Evolutionary conservation across 2,888 invertebrate species (phyloP), one percentile per base, ranked within the genome.

Genomic region (Teinopalpus imperialis): DNA sequence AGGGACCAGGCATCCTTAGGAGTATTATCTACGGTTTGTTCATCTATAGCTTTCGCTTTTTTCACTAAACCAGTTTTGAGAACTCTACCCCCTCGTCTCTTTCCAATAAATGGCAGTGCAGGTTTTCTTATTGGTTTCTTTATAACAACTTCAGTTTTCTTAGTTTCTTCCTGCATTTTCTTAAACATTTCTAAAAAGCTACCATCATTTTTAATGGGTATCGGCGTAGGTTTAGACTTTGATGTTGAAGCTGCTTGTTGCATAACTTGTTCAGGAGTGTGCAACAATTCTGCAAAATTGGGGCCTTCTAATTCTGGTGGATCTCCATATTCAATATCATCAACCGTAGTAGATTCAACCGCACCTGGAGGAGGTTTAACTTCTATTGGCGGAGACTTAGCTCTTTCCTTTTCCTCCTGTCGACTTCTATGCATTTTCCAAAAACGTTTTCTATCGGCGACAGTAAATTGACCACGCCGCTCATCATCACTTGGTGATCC

Each of bases 151-250:
- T 87, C 88, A 21, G 70, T 69, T 56, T 89, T 87, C 53, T 90
- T 90, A 29, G 90, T 81, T 39, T 89, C 83, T 54, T 94, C 93
- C 64, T 95, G 94, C 94, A 97, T 94, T 73, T 94, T 95, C 77
- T 97, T 97, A 64, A 97, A 97, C 91, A 96, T 94, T 74, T 97
- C 97, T 65, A 97, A 87, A 69, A 97, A 97, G 52, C 95, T 95
- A 1, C 97, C 97, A 70, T 97, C 97, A 74, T 97, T 97, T 68
- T 94, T 95, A 64, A 95, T 95, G 0, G 92, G 92, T 64, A 95
- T 93, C 30, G 89, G 81, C 21, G 90, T 81, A 14, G 88, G 69
- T 7, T 90, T 91, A 1, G 88, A 77, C 43, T 87, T 90, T 41
- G 91, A 82, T 2, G 74, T 61, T 1, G 81, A 75, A n/a, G 69